A percentile compares a stretch with the other conserved stretches of the same genome.
These are phyloP conservation scores for Exocentrus adspersus DNA, from an alignment of 2,888 invertebrate genomes.

Conservation along the genomic window DNA sequence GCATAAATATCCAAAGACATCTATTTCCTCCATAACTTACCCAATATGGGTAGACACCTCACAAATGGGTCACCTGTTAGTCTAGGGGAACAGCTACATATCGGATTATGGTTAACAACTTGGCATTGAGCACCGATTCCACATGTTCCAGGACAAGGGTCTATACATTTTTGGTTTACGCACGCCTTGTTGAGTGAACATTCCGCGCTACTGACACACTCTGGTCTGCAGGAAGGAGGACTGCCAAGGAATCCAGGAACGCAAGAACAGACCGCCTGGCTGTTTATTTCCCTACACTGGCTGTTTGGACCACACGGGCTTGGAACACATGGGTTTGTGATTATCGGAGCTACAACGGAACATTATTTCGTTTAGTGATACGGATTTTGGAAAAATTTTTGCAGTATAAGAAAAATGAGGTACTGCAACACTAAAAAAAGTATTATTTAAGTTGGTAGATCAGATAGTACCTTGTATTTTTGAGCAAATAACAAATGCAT, in stretches of 20 bases:
- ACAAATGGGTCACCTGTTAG: constrained; percentile 74
- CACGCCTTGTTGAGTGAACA: constrained; percentile 68
- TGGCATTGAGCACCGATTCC: constrained; percentile 67
- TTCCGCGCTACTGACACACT: constrained; percentile 70
- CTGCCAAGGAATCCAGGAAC: constrained; percentile 67
- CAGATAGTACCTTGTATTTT: constrained; percentile 61
- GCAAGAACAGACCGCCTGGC: constrained; percentile 69
- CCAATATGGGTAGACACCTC: constrained; percentile 69
- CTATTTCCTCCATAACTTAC: constrained; percentile 42
- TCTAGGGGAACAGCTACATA: constrained; percentile 67
- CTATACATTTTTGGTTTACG: constrained; percentile 70
- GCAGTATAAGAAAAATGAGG: too few relatives aligned
- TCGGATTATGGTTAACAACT: constrained; percentile 70
- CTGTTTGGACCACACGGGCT: constrained; percentile 69
- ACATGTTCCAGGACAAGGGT: constrained; percentile 70
- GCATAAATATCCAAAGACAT: too few relatives aligned
- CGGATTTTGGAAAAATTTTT: too few relatives aligned
- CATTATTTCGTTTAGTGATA: too few relatives aligned
- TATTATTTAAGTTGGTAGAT: not conserved
- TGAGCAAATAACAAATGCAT: constrained; percentile 75
- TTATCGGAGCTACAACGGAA: constrained; percentile 33
- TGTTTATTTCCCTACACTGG: constrained; percentile 67
- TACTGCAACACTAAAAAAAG: too few relatives aligned
- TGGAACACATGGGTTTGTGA: constrained; percentile 64
- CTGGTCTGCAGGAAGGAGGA: constrained; percentile 69